Conservation (phyloP, 2,888 invertebrate species). For the Apodemia hepburni region DNA sequence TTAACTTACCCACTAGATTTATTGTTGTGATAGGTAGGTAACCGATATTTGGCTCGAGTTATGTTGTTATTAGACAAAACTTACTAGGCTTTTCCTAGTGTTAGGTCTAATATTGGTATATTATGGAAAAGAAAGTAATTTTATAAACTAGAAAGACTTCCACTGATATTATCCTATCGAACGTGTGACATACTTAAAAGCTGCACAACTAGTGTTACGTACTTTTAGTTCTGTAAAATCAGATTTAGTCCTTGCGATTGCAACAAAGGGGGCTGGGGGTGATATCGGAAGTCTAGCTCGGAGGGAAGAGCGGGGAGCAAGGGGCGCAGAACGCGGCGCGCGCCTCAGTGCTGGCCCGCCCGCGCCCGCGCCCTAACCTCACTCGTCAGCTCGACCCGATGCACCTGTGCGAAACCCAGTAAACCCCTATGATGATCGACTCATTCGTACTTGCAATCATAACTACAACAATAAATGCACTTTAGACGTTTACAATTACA, state of each 20-base stretch:
- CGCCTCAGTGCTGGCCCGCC: constrained; percentile 74
- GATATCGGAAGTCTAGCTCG: constrained; percentile 45
- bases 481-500: neutral
- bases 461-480: constrained; percentile 14
- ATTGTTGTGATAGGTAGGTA: too few relatives aligned
- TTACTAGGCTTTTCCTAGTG: neutral
- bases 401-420: constrained; percentile 50
- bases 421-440: constrained; percentile 29
- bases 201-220: neutral
- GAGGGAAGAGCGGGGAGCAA: constrained; percentile 35
- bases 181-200: neutral
- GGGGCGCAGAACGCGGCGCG: constrained; percentile 46
- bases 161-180: neutral
- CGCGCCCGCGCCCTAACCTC: constrained; percentile 75
- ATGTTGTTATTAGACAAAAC: neutral
- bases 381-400: constrained; percentile 51
- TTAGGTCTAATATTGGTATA: neutral
- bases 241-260: constrained; percentile 13
- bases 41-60: too few relatives aligned
- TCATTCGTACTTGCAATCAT: constrained; percentile 18
- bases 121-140: neutral
- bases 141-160: neutral
- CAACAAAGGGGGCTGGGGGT: constrained; percentile 21
- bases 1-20: too few relatives aligned
- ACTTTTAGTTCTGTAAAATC: neutral